Percentiles rank a stretch among this genome's conserved stretches.
Evolutionary conservation across 2,797 vertebrate genomes (phyloP).

Genomic region (Botia kubotai): DNA sequence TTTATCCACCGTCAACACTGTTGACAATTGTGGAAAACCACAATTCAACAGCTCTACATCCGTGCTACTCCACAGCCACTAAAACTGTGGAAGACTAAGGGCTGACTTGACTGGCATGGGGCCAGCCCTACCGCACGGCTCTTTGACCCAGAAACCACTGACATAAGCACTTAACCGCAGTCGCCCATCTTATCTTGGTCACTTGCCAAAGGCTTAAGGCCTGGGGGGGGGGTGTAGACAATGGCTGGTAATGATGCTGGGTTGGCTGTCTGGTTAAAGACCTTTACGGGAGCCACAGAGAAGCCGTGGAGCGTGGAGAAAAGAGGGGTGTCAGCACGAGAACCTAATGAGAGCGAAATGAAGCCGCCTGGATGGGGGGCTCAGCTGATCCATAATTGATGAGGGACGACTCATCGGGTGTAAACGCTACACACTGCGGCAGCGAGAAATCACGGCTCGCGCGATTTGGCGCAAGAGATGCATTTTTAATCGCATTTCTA

Average conservation of each 20-base stretch:
- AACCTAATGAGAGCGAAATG: constrained; percentile 76
- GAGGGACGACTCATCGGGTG: constrained; percentile 56
- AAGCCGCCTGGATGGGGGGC: constrained; percentile 72
- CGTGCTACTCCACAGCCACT: neutral
- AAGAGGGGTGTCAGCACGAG: constrained; percentile 72
- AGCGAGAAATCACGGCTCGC: constrained; percentile 16
- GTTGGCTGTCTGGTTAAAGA: constrained; percentile 56
- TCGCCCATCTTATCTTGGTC: constrained; percentile 67
- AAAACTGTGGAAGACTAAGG: constrained; percentile 8
- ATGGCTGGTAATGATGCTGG: constrained; percentile 59
- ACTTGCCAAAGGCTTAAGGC: constrained; percentile 60
- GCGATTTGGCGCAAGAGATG: constrained; percentile 3
- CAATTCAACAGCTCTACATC: neutral
- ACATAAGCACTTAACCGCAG: constrained; percentile 72
- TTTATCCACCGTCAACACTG: constrained; percentile 47
- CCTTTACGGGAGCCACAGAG: constrained; percentile 60
- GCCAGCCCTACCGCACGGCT: constrained; percentile 58
- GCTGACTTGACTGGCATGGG: constrained; percentile 51
- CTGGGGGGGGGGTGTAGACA: constrained; percentile 49
- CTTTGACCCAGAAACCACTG: constrained; percentile 74
- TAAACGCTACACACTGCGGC: constrained; percentile 43
- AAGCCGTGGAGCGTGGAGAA: constrained; percentile 57
- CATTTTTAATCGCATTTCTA: constrained; percentile 12
- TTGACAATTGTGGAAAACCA: constrained; percentile 30
- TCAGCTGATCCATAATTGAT: constrained; percentile 78